These are phyloP conservation scores for Naja naja DNA, from an alignment of 2,113 vertebrate genomes.

Conservation along the genomic window DNA sequence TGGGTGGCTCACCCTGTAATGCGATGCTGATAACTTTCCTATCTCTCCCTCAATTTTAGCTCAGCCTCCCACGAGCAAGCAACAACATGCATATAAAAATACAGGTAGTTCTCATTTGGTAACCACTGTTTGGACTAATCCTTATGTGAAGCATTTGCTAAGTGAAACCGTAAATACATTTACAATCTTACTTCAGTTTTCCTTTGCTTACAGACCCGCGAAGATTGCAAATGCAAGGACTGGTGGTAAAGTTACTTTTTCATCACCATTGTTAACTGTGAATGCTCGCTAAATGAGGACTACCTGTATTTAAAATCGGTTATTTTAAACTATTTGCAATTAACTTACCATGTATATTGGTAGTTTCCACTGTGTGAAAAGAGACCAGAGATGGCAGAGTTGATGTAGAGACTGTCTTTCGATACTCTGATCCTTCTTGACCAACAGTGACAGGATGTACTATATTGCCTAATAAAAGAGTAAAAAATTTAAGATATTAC, in stretches of 20 bases:
- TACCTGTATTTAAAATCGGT: background rate
- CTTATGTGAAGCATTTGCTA: background rate
- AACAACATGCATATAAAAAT: background rate
- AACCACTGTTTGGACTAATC: background rate
- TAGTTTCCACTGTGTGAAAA: background rate
- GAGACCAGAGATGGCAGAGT: background rate
- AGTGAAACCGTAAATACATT: background rate
- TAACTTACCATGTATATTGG: background rate
- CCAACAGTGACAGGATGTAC: background rate
- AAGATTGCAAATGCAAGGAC: background rate
- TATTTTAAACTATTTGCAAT: background rate
- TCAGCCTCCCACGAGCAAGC: background rate
- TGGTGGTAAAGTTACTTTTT: background rate
- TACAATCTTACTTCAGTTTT: background rate
- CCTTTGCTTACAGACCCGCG: background rate
- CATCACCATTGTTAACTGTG: background rate
- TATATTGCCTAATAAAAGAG: background rate
- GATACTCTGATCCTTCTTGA: background rate
- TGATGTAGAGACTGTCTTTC: background rate
- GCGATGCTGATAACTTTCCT: background rate
- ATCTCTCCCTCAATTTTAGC: background rate
- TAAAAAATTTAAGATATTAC: background rate
- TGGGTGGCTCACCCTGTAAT: background rate
- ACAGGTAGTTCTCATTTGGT: background rate
- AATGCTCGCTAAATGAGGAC: background rate